A percentile compares a stretch with the other conserved stretches of the same genome.
phyloP scores from a whole-genome alignment of 2,797 vertebrate genomes.

The Sarcophilus harrisii region DNA sequence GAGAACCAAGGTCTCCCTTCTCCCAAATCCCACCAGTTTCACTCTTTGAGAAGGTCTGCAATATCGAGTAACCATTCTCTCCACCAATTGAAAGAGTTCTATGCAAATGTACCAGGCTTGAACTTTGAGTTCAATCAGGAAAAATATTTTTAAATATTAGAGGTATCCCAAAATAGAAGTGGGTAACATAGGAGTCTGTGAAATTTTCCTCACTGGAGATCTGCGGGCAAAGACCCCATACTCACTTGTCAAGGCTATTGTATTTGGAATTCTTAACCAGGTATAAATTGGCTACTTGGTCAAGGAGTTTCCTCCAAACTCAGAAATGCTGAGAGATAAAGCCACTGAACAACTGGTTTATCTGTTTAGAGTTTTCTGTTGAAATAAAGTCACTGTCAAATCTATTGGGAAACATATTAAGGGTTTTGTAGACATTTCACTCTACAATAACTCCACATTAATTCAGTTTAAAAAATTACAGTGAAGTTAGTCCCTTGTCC shows the following conservation, averaged over 20 bases:
- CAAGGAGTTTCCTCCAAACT: neutral
- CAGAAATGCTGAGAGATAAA: neutral
- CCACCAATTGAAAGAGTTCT: neutral
- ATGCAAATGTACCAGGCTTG: neutral
- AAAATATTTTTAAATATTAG: neutral
- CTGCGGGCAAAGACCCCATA: neutral
- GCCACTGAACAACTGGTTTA: neutral
- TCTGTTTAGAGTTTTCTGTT: neutral
- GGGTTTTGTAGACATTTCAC: neutral
- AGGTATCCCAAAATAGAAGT: neutral
- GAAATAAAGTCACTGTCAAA: neutral
- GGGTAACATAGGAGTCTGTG: neutral
- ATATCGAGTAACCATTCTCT: neutral
- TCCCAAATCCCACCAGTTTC: neutral
- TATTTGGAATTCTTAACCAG: neutral
- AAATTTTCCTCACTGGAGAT: neutral
- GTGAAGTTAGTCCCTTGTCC: neutral
- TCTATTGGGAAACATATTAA: neutral
- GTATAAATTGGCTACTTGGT: neutral
- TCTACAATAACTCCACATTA: neutral
- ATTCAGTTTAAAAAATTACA: neutral
- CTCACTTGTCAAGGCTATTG: neutral
- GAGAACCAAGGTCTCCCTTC: neutral
- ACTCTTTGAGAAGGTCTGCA: neutral
- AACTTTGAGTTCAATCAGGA: neutral